Conservation (phyloP, 2,797 vertebrate genomes). For the Sebastes nivosus region DNA sequence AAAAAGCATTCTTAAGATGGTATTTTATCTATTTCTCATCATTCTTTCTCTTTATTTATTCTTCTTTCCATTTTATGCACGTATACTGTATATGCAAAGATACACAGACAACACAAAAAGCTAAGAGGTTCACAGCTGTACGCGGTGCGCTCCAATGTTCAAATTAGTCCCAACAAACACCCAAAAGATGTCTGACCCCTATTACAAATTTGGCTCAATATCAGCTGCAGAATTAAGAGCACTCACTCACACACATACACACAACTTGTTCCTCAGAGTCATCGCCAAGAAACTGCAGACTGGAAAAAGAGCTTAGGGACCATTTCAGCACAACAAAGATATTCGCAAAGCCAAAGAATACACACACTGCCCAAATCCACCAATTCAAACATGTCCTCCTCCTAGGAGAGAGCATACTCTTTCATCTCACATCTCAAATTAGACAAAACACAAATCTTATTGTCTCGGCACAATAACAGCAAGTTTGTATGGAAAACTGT, state of each 20-base stretch:
- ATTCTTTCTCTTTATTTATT: not conserved
- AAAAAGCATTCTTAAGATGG: not conserved
- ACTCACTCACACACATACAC: conserved; percentile 25
- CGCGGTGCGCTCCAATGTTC: not conserved
- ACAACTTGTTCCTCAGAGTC: conserved; percentile 38
- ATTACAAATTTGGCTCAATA: conserved; percentile 55
- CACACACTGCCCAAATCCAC: conserved; percentile 55
- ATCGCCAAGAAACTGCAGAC: conserved; percentile 40
- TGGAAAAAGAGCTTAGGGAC: conserved; percentile 52
- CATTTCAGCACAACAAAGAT: conserved; percentile 56
- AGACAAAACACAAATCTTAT: conserved; percentile 50
- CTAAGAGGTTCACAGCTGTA: conserved; percentile 15
- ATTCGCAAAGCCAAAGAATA: conserved; percentile 53
- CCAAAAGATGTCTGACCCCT: conserved; percentile 29
- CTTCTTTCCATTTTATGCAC: not conserved
- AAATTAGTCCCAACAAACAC: conserved; percentile 6
- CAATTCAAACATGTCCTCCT: conserved; percentile 53
- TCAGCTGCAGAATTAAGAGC: conserved; percentile 45
- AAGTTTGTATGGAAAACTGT: conserved; percentile 22
- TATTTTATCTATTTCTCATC: not conserved
- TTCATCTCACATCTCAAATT: conserved; percentile 64
- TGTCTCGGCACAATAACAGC: conserved; percentile 31
- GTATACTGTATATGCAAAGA: not conserved
- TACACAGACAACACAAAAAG: not conserved
- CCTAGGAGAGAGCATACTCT: conserved; percentile 45